These are phyloP conservation scores for Hippoglossus hippoglossus DNA, from an alignment of 2,797 vertebrate species.

Conservation along the genomic window DNA sequence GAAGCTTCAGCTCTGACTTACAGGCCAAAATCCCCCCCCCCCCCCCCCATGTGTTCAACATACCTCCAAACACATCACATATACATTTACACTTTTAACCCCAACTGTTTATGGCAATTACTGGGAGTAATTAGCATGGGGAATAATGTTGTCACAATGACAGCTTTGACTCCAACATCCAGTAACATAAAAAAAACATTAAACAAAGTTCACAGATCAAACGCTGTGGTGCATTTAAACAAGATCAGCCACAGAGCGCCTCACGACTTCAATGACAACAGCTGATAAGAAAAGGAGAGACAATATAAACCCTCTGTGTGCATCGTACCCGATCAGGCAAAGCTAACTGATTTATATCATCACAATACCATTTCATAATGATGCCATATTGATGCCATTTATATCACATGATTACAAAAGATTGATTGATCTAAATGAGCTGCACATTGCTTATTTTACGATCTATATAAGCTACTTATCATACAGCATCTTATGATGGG, in stretches of 20 bases:
- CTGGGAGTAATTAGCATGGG: constrained; percentile 17
- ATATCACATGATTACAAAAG: not conserved
- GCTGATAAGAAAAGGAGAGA: not conserved
- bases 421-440: not conserved
- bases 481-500: too few species aligned
- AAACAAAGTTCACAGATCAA: constrained; percentile 42
- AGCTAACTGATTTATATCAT: not conserved
- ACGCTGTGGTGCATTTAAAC: constrained; percentile 43
- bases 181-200: constrained; percentile 39
- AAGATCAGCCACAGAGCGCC: constrained; percentile 14
- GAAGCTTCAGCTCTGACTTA: constrained; percentile 16
- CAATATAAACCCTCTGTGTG: not conserved
- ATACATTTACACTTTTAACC: not conserved
- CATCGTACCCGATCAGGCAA: not conserved
- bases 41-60: not conserved
- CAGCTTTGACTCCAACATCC: constrained; percentile 10
- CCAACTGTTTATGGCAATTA: constrained; percentile 35
- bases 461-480: too few species aligned
- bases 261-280: constrained; percentile 26
- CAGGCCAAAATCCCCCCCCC: not conserved
- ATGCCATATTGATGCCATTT: not conserved
- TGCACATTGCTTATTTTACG: too few species aligned
- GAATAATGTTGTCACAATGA: not conserved
- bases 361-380: not conserved
- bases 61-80: constrained; percentile 4